Base-by-base conservation (phyloP, 1,140 invertebrate genomes). In the Drosophila triauraria region DNA sequence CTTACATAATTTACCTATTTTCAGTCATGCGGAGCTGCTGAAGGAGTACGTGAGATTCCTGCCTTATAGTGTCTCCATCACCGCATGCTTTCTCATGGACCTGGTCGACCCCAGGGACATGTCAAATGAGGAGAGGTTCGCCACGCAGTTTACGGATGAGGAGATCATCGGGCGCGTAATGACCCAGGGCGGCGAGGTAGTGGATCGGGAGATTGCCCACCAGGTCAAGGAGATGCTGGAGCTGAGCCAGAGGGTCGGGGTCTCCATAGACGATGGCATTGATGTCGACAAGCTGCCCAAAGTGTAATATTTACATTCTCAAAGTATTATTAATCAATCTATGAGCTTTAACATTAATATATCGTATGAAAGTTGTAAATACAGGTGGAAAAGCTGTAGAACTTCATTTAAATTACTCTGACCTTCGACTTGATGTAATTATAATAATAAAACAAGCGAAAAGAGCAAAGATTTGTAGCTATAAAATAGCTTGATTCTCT, bases 171-270 rank as follows among this genome's bases (percentile, higher is more conserved):
- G 78, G 4, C 51, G 56, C 0, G 32, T 58, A 0, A 43, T 75
- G 54, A 42, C 4, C 0, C 47, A 61, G 43, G 91, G 91, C 6
- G 91, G 91, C 0, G 90, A 83, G 20, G 7, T 81, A 3, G 67
- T 80, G 20, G 72, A 92, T 59, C 75, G 63, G 7, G 91, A 92
- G 50, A 7, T 92, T 13, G 62, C 91, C 0, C 77, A 91, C 51
- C 90, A 92, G 58, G 8, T 92, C 2, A 80, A 60, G 44, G 91
- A 92, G 63, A 50, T 92, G 43, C 80, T 78, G 56, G 86, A 92
- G 15, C 35, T 91, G 4, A 78, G 77, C 53, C 60, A 38, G 2
- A 8, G 38, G 17, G 48, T 69, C 38, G 69, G 83, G 20, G 74
- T 91, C 0, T 43, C 87, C 38, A 76, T 92, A n/a, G 82, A 82